Conservation (phyloP, 1,140 invertebrate genomes). For the Lithobius niger region DNA sequence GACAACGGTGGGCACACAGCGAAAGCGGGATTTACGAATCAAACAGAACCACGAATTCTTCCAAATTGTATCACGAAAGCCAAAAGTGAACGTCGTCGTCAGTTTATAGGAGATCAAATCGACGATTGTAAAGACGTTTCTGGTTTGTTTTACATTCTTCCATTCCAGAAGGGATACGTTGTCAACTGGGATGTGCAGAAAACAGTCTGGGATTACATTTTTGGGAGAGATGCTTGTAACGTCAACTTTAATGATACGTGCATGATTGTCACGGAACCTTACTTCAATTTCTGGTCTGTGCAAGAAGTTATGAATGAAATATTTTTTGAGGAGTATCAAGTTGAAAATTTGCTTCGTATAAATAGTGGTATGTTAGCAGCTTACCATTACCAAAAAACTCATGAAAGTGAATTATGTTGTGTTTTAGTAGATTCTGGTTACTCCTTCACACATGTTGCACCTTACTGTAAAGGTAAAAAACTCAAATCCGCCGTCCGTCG, state of each 20-base stretch:
- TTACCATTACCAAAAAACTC: constrained; percentile 39
- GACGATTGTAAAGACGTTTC: constrained; percentile 93
- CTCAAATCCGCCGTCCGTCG: constrained; percentile 56
- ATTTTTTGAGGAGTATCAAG: constrained; percentile 95
- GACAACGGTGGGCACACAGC: constrained; percentile 31
- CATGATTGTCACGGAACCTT: constrained; percentile 84
- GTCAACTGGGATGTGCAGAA: constrained; percentile 93
- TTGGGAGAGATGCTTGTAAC: constrained; percentile 74
- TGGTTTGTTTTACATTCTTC: constrained; percentile 82
- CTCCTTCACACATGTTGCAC: constrained; percentile 89
- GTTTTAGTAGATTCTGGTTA: constrained; percentile 87
- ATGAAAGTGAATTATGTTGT: constrained; percentile 48
- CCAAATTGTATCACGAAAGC: constrained; percentile 98
- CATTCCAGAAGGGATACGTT: constrained; percentile 90
- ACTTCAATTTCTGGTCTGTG: constrained; percentile 83
- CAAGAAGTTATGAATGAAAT: constrained; percentile 91
- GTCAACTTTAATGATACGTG: constrained; percentile 47
- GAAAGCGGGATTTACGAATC: constrained; percentile 30
- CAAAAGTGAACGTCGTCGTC: constrained; percentile 80
- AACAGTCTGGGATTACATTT: constrained; percentile 90
- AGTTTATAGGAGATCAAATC: constrained; percentile 86
- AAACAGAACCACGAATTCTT: constrained; percentile 45
- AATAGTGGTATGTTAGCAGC: constrained; percentile 45
- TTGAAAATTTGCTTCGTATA: constrained; percentile 63
- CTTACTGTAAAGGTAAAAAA: constrained; percentile 81